These are phyloP conservation scores for Lordiphosa stackelbergi DNA, from an alignment of 1,140 invertebrate species.

Conservation along the genomic window DNA sequence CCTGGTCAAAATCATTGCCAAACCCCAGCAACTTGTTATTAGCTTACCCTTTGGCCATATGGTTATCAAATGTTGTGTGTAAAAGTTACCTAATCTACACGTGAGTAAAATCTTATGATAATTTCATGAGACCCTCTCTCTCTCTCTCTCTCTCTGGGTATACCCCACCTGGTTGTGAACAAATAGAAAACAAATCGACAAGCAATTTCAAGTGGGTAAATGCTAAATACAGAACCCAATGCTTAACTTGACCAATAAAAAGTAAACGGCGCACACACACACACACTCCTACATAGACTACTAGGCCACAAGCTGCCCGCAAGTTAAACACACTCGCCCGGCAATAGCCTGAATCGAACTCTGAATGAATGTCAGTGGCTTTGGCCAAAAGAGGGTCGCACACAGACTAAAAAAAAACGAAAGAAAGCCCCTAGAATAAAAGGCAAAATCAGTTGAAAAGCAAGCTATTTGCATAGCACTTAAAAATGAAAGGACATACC, in stretches of 20 bases:
- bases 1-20: no score
- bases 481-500: constrained; percentile 42
- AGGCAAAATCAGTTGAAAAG: constrained; percentile 36
- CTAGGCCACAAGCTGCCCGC: constrained; percentile 18
- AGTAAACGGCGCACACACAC: constrained; percentile 39
- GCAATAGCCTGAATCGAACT: constrained; percentile 23
- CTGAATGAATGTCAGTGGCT: constrained; percentile 46
- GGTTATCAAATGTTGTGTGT: no score
- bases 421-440: constrained; percentile 32
- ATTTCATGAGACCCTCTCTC: not conserved
- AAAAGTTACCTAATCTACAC: no score
- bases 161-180: constrained; percentile 29
- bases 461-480: constrained; percentile 58
- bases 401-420: not conserved
- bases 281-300: constrained; percentile 5
- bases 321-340: constrained; percentile 10
- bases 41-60: no score
- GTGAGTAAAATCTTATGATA: no score
- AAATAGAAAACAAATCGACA: constrained; percentile 39
- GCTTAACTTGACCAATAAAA: constrained; percentile 53
- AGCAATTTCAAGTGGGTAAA: constrained; percentile 44
- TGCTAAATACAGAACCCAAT: constrained; percentile 39
- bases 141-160: constrained; percentile 6
- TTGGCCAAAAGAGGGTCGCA: constrained; percentile 37
- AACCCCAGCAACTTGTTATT: no score